Evolutionary conservation across 2,113 vertebrate genomes (phyloP), one percentile per base, ranked within the genome.

Genomic region (Ceyx melanurus): DNA sequence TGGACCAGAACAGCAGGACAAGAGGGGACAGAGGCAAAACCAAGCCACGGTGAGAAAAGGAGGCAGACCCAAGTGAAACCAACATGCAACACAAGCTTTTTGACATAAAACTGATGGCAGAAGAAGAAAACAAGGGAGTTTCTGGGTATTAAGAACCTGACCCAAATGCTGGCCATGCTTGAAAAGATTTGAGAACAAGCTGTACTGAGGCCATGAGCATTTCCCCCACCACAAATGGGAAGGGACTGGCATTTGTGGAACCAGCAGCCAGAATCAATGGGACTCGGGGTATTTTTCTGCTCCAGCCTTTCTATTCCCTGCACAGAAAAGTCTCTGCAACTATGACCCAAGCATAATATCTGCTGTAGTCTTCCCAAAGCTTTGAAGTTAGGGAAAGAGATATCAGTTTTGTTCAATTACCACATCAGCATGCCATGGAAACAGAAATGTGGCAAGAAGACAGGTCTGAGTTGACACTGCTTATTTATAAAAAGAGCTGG

Each of bases 151-250:
- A 25, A 10, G 9, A 66, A 16, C 31, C 19, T 35, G 40, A 21
- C 15, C 48, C 16, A 6, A 50, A 29, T 3, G 2, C 45, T 70
- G 54, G 60, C 40, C 13, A 2, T 25, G 35, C 17, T 3, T 5
- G 12, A 42, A 9, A 18, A 45, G 5, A 9, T 29, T 31, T 64
- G 46, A 45, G 61, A 82, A 8, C 42, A 58, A 51, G 50, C 26
- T 2, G 1, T 10, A 19, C 6, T 0, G 2, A 64, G 37, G 61
- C 11, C 11, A 4, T 18, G 35, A 51, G 50, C 50, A 51, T 51
- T 51, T 51, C 50, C 50, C 50, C 13, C 50, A 51, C 50, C 50
- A 51, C 23, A 51, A 26, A 51, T 26, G 50, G 23, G 50, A 51
- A 26, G 50, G 25, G 25, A 25, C 50, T 51, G 81, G 65, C 29